phyloP scores from a whole-genome alignment of 2,113 vertebrate genomes.

The Haplotaxodon microlepis region DNA sequence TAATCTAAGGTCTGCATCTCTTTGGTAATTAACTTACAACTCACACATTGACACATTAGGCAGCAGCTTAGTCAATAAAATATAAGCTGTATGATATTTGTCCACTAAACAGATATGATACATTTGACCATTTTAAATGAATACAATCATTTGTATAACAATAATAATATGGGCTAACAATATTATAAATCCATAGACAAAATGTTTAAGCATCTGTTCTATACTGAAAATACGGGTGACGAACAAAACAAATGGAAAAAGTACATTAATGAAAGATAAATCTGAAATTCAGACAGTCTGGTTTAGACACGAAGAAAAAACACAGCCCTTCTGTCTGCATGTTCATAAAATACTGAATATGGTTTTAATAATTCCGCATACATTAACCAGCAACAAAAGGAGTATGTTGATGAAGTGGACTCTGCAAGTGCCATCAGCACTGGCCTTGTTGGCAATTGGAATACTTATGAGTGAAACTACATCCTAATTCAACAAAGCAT shows the following conservation, averaged over 20 bases:
- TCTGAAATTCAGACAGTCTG: not conserved
- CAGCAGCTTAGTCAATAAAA: not conserved
- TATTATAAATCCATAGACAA: not conserved
- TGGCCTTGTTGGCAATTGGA: constrained; percentile 1
- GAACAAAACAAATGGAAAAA: not conserved
- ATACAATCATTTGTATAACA: not conserved
- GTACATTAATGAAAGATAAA: not conserved
- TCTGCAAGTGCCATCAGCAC: constrained; percentile 1
- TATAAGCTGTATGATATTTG: not conserved
- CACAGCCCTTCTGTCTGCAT: not conserved
- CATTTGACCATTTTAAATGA: not conserved
- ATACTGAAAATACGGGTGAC: not conserved
- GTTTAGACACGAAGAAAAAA: not conserved
- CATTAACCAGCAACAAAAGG: not conserved
- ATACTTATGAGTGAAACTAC: constrained; percentile 7
- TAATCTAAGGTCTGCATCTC: not conserved
- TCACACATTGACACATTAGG: not conserved
- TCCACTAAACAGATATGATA: not conserved
- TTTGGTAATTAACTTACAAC: not conserved
- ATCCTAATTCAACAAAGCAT: not conserved
- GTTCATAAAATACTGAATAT: constrained; percentile 2
- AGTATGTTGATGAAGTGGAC: not conserved
- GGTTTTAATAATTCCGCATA: constrained; percentile 3
- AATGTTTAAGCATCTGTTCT: not conserved
- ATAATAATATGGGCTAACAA: not conserved